phyloP scores from a whole-genome alignment of 2,113 vertebrate species.

The Prionailurus viverrinus region DNA sequence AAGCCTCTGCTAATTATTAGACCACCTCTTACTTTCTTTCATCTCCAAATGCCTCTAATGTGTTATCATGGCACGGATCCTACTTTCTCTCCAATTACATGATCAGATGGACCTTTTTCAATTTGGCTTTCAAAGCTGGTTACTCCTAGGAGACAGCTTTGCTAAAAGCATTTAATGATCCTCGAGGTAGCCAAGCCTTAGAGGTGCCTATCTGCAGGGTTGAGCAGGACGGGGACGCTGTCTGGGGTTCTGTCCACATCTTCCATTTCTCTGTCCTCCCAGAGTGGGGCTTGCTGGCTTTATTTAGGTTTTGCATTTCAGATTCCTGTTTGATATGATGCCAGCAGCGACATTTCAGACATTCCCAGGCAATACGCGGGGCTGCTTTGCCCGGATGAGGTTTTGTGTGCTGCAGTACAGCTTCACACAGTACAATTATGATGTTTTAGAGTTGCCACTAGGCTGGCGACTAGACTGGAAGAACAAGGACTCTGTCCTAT shows the following conservation, averaged over 20 bases:
- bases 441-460: background rate
- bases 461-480: background rate
- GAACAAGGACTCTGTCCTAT: background rate
- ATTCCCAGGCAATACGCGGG: background rate
- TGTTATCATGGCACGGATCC: slow-evolving; percentile 80
- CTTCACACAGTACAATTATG: background rate
- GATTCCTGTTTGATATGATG: slow-evolving; percentile 59
- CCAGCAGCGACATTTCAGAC: slow-evolving; percentile 26
- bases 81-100: slow-evolving; percentile 82
- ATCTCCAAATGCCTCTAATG: slow-evolving; percentile 83
- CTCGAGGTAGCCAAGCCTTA: slow-evolving; percentile 74
- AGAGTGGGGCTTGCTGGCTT: background rate
- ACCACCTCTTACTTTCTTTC: slow-evolving; percentile 76
- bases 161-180: slow-evolving; percentile 85
- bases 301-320: slow-evolving; percentile 48
- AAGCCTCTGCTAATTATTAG: slow-evolving; percentile 74
- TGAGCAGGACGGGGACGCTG: background rate
- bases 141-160: slow-evolving; percentile 84
- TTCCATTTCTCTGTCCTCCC: slow-evolving; percentile 9
- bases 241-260: background rate
- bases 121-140: slow-evolving; percentile 83
- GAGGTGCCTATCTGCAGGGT: slow-evolving; percentile 55
- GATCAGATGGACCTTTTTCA: slow-evolving; percentile 85
- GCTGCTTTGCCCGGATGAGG: background rate
- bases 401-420: background rate